phyloP scores from a whole-genome alignment of 2,113 vertebrate species.

The Sisor rabdophorus region DNA sequence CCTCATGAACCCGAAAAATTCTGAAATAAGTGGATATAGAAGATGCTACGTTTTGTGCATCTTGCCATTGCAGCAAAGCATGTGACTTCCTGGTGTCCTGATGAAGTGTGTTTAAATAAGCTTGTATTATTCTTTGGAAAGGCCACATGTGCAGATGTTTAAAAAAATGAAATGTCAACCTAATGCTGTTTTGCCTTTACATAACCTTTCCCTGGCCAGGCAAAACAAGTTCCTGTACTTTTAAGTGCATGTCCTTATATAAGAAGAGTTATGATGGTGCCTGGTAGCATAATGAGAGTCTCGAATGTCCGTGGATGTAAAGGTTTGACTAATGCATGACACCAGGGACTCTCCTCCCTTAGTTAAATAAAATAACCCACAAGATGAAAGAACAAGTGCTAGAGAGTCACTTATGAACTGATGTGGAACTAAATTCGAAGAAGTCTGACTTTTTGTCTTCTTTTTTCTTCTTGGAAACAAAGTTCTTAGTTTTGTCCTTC shows the following conservation, averaged over 20 bases:
- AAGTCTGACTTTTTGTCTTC: background rate
- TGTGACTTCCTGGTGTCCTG: background rate
- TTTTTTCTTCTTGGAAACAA: background rate
- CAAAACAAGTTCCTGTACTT: constrained; percentile 5
- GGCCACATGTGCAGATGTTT: constrained; percentile 14
- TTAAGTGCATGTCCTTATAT: constrained; percentile 27
- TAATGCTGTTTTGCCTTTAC: constrained; percentile 21
- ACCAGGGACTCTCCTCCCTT: background rate
- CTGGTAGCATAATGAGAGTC: constrained; percentile 14
- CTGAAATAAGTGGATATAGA: no score
- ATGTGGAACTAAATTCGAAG: background rate
- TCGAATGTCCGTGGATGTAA: background rate
- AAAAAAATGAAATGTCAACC: constrained; percentile 21
- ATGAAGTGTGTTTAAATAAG: constrained; percentile 6
- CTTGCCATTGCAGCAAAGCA: constrained; percentile 1
- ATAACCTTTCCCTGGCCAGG: background rate
- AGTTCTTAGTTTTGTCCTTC: constrained; percentile 16
- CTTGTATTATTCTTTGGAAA: constrained; percentile 27
- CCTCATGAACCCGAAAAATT: no score
- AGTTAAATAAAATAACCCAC: constrained; percentile 24
- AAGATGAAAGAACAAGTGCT: background rate
- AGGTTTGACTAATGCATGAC: constrained; percentile 18
- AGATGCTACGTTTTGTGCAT: background rate
- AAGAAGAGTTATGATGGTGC: constrained; percentile 21
- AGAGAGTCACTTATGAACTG: background rate